These are phyloP conservation scores for Neelides sp. DNA, from an alignment of 1,140 invertebrate genomes.

Conservation along the genomic window DNA sequence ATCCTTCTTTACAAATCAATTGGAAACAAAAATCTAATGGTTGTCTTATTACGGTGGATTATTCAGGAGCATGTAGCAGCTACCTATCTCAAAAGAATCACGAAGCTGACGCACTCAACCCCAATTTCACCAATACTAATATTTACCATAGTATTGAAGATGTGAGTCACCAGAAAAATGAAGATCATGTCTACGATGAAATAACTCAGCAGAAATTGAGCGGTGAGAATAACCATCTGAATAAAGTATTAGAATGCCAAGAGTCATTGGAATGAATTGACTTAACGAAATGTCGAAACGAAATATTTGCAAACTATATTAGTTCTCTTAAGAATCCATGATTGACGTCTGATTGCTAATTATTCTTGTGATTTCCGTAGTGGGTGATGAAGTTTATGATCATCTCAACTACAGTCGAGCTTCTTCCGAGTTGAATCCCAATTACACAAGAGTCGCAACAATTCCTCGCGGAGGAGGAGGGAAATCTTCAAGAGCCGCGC, in stretches of 20 bases:
- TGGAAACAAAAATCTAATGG: too few species aligned
- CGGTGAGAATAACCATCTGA: too few species aligned
- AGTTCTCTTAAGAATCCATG: constrained; percentile 22
- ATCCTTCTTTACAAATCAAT: too few species aligned
- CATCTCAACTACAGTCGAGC: constrained; percentile 72
- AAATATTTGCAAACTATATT: constrained; percentile 27
- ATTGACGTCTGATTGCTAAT: too few species aligned
- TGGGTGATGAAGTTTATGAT: constrained; percentile 64
- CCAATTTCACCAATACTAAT: constrained; percentile 45
- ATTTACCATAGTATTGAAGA: constrained; percentile 69
- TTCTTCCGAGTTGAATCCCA: constrained; percentile 54
- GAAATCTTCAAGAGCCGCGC: too few species aligned
- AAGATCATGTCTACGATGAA: constrained; percentile 81
- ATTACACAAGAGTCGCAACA: constrained; percentile 61
- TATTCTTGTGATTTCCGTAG: constrained; percentile 28
- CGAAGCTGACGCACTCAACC: constrained; percentile 69
- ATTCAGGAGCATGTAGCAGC: too few species aligned
- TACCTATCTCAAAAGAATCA: constrained; percentile 64
- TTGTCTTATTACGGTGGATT: too few species aligned
- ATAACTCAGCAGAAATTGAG: constrained; percentile 57
- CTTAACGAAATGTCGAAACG: constrained; percentile 16
- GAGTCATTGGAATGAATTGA: background rate
- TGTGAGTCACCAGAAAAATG: constrained; percentile 45
- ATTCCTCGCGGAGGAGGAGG: constrained; percentile 16
- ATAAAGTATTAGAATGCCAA: too few species aligned